phyloP scores from a whole-genome alignment of 2,797 vertebrate genomes.

The Sphenopsis melanotis region DNA sequence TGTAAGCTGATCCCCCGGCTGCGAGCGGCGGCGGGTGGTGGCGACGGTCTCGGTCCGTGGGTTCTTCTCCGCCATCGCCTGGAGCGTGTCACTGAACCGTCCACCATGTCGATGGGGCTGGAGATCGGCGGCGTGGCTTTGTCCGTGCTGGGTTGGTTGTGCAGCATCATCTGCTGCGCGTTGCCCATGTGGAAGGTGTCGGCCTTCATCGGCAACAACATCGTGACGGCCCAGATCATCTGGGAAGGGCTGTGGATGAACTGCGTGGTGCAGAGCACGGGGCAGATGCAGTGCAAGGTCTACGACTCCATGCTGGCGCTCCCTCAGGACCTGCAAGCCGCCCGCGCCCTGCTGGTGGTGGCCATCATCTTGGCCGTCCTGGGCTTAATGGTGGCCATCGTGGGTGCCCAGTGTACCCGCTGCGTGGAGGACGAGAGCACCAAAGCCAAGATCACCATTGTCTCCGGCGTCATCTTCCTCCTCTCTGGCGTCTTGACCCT shows the following conservation, averaged over 20 bases:
- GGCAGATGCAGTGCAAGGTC: constrained; percentile 93
- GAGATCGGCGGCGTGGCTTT: constrained; percentile 87
- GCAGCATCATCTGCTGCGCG: constrained; percentile 85
- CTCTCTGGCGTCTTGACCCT: constrained; percentile 86
- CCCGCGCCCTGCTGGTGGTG: constrained; percentile 86
- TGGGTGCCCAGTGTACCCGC: constrained; percentile 93
- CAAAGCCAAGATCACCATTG: constrained; percentile 92
- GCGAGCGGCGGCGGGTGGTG: neutral
- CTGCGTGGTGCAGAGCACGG: constrained; percentile 91
- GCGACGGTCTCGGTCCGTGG: neutral
- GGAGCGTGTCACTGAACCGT: neutral
- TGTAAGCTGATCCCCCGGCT: constrained; percentile 1
- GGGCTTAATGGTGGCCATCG: constrained; percentile 85
- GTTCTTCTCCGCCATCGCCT: neutral
- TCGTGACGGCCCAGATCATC: constrained; percentile 89
- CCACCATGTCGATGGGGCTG: constrained; percentile 88
- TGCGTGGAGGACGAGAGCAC: constrained; percentile 89
- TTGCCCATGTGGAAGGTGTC: constrained; percentile 92
- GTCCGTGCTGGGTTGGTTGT: constrained; percentile 87
- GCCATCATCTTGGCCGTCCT: constrained; percentile 85
- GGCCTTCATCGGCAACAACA: constrained; percentile 92
- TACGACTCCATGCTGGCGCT: constrained; percentile 90
- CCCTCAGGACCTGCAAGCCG: constrained; percentile 87
- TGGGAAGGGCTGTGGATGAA: constrained; percentile 91
- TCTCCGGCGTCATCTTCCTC: constrained; percentile 88